Conservation (phyloP, 2,113 vertebrate genomes). For the Melanerpes formicivorus region DNA sequence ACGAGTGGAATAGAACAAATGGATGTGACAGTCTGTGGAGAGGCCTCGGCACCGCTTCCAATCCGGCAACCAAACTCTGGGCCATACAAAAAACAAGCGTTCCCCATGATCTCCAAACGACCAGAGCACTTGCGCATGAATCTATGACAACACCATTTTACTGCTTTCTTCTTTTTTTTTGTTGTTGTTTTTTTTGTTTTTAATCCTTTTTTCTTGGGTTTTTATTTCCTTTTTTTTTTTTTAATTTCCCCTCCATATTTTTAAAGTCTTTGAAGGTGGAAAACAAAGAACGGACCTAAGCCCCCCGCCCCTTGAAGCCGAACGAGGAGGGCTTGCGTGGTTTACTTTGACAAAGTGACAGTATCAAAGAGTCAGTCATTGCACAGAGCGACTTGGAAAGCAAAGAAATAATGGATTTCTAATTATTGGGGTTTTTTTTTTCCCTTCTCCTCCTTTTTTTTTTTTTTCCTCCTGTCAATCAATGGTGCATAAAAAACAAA, state of each 20-base stretch:
- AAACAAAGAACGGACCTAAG: constrained; percentile 43
- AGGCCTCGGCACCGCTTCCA: constrained; percentile 93
- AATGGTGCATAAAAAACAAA: constrained; percentile 82
- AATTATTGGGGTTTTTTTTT: not conserved
- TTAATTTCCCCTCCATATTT: not conserved
- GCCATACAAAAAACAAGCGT: constrained; percentile 92
- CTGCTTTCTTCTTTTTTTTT: too few relatives aligned
- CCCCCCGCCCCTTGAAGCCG: constrained; percentile 40
- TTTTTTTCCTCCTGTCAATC: constrained; percentile 78
- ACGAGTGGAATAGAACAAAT: constrained; percentile 89
- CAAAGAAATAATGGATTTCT: constrained; percentile 67
- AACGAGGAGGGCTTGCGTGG: constrained; percentile 59
- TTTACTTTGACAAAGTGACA: constrained; percentile 67
- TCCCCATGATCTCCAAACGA: constrained; percentile 94
- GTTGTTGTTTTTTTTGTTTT: too few relatives aligned
- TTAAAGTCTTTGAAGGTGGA: constrained; percentile 46
- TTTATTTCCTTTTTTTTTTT: too few relatives aligned
- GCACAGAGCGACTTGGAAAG: constrained; percentile 74
- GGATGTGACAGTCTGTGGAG: constrained; percentile 88
- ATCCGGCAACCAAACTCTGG: constrained; percentile 90
- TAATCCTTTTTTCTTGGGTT: too few relatives aligned
- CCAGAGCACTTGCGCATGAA: constrained; percentile 98
- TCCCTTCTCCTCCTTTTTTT: not conserved
- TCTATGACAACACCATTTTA: constrained; percentile 84
- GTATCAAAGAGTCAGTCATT: constrained; percentile 71